Conservation (phyloP, 2,888 invertebrate genomes). For the Drosophila prostipennis region DNA sequence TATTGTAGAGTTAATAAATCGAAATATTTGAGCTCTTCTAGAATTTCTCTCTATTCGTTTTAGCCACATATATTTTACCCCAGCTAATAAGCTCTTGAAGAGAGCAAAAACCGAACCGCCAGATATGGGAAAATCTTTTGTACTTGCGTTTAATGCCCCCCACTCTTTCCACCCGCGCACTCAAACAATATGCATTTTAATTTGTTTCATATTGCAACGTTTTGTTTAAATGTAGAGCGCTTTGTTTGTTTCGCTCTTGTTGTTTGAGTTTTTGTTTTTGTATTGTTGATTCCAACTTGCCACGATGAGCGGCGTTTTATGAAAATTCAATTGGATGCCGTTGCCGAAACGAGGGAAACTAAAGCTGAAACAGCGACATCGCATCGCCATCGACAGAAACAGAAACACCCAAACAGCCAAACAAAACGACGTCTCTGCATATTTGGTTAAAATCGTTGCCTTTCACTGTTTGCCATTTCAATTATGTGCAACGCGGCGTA, state of each 20-base stretch:
- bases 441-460: constrained; percentile 75
- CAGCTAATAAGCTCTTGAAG: constrained; percentile 60
- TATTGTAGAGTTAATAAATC: too few relatives aligned
- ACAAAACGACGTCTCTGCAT: constrained; percentile 50
- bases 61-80: constrained; percentile 25
- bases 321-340: constrained; percentile 70
- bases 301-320: constrained; percentile 60
- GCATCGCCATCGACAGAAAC: constrained; percentile 28
- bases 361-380: constrained; percentile 27
- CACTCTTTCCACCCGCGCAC: constrained; percentile 3
- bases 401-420: constrained; percentile 31
- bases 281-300: constrained; percentile 49
- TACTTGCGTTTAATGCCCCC: constrained; percentile 55
- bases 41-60: not conserved
- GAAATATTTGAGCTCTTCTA: not conserved
- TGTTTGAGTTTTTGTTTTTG: constrained; percentile 38
- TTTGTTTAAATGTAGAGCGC: constrained; percentile 73
- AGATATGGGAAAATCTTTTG: constrained; percentile 70
- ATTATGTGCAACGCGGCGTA: constrained; percentile 80
- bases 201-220: constrained; percentile 77
- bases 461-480: constrained; percentile 80
- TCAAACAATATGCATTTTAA: constrained; percentile 64
- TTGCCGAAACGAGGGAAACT: constrained; percentile 45
- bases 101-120: constrained; percentile 62
- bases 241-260: constrained; percentile 37